Evolutionary conservation across 2,888 invertebrate genomes (phyloP), one percentile per base, ranked within the genome.

Genomic region (Napeogenes sylphis): DNA sequence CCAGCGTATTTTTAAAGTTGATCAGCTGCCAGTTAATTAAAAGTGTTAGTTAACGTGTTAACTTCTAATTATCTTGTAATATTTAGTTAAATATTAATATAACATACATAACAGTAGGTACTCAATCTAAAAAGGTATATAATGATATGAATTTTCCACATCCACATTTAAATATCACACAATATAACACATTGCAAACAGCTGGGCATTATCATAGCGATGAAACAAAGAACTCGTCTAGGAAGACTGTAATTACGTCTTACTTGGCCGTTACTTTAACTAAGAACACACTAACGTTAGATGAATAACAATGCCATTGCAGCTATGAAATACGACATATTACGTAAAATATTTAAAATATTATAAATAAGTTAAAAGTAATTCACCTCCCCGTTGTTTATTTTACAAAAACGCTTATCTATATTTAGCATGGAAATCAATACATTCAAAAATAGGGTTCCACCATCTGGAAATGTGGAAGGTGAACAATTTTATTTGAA

Each of bases 141-240:
- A 38, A 6, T 38, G 21, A 38, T 42, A 42, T 42, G 10, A 42
- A 42, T 10, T 42, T 42, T 42, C 12, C 42, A 42, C 42, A 42
- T 42, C 10, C 42, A 5, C 35, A 12, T 42, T 42, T 10, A 42
- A 3, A 42, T 10, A 42, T 10, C 42, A 12, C 12, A 55, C 47
- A 45, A n/a, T 62, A 14, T 38, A 46, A 57, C 38, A 57, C 57
- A 30, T 35, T 58, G 14, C 47, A 59, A 57, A 58, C 42, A 56
- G 21, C 21, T 47, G 38, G 46, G 54, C 45, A 57, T 62, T 59
- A 62, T 65, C 35, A 59, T 21, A 21, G 21, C 47, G 35, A 63
- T 58, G 35, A 47, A 59, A 65, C 65, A 65, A 65, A 65, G 65
- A 63, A 59, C 55, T 46, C 21, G 21, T 55, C 38, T 42, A 55